A percentile compares a stretch with the other conserved stretches of the same genome.
Evolutionary conservation across 2,797 vertebrate species (phyloP).

Genomic region (Graptemys geographica): DNA sequence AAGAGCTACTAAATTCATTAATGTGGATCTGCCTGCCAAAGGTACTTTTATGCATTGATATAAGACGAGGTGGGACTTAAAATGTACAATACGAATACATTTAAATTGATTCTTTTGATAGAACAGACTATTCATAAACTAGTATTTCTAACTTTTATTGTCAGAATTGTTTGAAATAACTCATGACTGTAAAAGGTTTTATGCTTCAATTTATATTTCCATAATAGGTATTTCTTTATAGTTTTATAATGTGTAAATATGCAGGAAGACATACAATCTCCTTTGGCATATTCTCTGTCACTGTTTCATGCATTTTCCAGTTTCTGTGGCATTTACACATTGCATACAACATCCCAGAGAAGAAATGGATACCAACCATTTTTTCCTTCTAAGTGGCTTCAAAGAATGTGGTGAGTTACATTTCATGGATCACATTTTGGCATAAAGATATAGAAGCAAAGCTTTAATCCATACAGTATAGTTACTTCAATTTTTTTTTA

Average conservation of each 20-base stretch:
- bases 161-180: neutral
- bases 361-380: neutral
- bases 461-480: neutral
- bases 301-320: neutral
- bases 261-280: neutral
- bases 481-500: neutral
- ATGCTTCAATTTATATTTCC: neutral
- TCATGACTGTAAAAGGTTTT: neutral
- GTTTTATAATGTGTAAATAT: conserved; percentile 14
- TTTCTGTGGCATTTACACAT: conserved; percentile 1
- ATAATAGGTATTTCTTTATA: neutral
- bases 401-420: neutral
- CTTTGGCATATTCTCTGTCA: conserved; percentile 25
- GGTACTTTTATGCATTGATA: neutral
- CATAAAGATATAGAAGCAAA: neutral
- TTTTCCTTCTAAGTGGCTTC: neutral
- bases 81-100: neutral
- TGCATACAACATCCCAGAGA: neutral
- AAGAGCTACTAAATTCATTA: neutral
- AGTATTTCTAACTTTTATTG: neutral
- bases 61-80: neutral
- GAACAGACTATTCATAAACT: neutral
- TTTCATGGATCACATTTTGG: neutral
- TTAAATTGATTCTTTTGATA: neutral
- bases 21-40: neutral